phyloP scores from a whole-genome alignment of 2,888 invertebrate species.

The Drosophila mimetica region DNA sequence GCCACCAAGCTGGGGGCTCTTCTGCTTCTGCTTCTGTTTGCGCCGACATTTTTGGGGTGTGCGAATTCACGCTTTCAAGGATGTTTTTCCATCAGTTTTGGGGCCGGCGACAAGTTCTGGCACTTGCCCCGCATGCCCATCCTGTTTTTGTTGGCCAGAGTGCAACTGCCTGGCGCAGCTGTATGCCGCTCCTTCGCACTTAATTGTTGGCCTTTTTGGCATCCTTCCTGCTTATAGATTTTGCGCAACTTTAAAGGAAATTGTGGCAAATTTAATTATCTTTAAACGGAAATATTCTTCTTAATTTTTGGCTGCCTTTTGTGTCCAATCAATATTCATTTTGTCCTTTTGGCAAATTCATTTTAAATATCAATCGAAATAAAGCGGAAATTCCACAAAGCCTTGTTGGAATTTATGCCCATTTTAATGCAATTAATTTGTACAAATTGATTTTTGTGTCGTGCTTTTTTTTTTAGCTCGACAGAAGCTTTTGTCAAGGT shows the following conservation, averaged over 20 bases:
- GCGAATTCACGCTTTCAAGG: conserved; percentile 34
- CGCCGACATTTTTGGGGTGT: conserved; percentile 36
- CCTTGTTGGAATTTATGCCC: not conserved
- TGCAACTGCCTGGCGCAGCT: conserved; percentile 16
- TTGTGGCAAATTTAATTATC: not conserved
- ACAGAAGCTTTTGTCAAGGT: not conserved
- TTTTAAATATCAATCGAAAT: not conserved
- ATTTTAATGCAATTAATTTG: conserved; percentile 23
- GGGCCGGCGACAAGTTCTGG: conserved; percentile 12
- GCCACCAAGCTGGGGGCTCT: conserved; percentile 30
- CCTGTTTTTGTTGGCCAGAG: not conserved
- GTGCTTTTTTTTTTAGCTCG: not conserved
- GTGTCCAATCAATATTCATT: not conserved
- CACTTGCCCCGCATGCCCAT: conserved; percentile 5
- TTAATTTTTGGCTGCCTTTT: not conserved
- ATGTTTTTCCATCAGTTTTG: conserved; percentile 22
- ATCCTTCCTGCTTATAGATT: conserved; percentile 7
- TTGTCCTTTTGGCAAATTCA: not conserved
- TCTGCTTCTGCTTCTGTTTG: conserved; percentile 17
- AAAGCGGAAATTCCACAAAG: not conserved
- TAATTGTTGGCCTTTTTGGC: conserved; percentile 36
- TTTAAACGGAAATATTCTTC: not conserved
- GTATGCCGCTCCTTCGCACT: conserved; percentile 13
- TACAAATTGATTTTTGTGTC: conserved; percentile 6
- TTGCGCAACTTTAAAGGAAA: conserved; percentile 6